A percentile compares a stretch with the other conserved stretches of the same genome.
Conservation (phyloP, 2,888 invertebrate species). For the Miltochrista miniata region DNA sequence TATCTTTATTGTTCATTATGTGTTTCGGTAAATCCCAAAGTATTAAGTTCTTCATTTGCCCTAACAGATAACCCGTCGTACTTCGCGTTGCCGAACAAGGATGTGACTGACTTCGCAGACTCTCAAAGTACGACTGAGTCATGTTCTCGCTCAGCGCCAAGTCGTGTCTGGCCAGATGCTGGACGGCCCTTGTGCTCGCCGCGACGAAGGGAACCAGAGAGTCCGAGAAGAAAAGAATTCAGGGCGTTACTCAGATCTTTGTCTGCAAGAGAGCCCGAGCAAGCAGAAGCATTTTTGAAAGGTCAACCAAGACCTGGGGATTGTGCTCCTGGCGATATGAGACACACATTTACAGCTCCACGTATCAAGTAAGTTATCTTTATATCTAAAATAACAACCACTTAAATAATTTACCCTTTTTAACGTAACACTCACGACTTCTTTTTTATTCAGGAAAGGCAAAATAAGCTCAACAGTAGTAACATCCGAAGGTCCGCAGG, state of each 20-base stretch:
- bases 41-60: constrained; percentile 31
- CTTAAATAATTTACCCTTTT: neutral
- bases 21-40: neutral
- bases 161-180: constrained; percentile 82
- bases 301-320: constrained; percentile 89
- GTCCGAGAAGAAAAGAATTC: constrained; percentile 79
- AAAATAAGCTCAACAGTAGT: constrained; percentile 68
- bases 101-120: constrained; percentile 63
- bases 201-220: constrained; percentile 67
- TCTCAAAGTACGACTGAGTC: constrained; percentile 75
- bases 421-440: neutral
- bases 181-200: constrained; percentile 68
- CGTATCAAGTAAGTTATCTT: constrained; percentile 65
- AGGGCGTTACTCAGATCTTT: constrained; percentile 85
- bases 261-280: constrained; percentile 86
- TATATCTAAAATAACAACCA: neutral
- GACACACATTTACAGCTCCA: constrained; percentile 74
- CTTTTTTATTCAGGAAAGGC: constrained; percentile 60
- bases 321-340: constrained; percentile 83
- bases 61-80: constrained; percentile 91
- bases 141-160: constrained; percentile 87
- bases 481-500: constrained; percentile 67
- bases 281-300: constrained; percentile 85
- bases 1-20: constrained; percentile 2
- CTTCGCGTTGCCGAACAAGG: constrained; percentile 86